Evolutionary conservation across 2,888 invertebrate species (phyloP).

Genomic region (Chamaedrilus cognettii): DNA sequence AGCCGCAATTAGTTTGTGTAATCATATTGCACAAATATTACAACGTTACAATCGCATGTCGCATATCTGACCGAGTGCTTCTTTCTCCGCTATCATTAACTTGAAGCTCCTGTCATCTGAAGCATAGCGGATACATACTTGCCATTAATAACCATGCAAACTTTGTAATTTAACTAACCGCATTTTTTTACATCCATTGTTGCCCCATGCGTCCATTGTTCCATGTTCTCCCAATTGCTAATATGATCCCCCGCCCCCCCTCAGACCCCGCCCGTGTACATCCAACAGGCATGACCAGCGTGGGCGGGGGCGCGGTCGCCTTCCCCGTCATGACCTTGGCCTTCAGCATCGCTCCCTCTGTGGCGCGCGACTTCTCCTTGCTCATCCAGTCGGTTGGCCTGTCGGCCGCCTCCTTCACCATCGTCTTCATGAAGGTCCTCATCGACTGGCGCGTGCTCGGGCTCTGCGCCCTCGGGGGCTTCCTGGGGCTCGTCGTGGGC

Average conservation of each 20-base stretch:
- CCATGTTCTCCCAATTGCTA: background rate
- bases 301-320: constrained; percentile 36
- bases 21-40: too few species aligned
- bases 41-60: too few species aligned
- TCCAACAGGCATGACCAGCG: constrained; percentile 37
- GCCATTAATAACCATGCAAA: too few species aligned
- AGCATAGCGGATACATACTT: too few species aligned
- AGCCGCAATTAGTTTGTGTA: too few species aligned
- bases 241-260: too few species aligned
- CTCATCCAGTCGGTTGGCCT: constrained; percentile 45
- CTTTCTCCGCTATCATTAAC: too few species aligned
- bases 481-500: constrained; percentile 49
- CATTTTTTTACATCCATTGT: background rate
- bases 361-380: constrained; percentile 34
- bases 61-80: too few species aligned
- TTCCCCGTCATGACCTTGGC: constrained; percentile 39
- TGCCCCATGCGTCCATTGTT: background rate
- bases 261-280: background rate
- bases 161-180: too few species aligned
- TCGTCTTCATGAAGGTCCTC: constrained; percentile 46
- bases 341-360: constrained; percentile 26
- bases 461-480: constrained; percentile 41
- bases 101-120: too few species aligned
- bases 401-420: constrained; percentile 48
- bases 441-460: constrained; percentile 43